These are phyloP conservation scores for Arizona elegans DNA, from an alignment of 2,113 vertebrate genomes.

Conservation along the genomic window DNA sequence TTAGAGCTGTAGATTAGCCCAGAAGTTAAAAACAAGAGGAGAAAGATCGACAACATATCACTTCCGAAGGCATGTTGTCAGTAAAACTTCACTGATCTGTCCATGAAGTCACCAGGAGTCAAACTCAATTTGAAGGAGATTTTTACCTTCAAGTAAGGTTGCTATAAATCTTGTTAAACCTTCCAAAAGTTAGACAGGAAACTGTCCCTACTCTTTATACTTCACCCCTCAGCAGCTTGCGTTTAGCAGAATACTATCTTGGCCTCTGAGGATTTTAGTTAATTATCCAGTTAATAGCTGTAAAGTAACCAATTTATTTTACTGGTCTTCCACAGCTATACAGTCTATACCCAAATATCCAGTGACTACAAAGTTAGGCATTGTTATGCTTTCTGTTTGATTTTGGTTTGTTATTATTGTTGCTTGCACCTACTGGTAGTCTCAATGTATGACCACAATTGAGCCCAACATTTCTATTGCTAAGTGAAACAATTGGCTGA, in stretches of 20 bases:
- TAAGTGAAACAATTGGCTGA: background rate
- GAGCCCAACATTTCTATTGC: background rate
- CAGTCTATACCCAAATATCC: background rate
- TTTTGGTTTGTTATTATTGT: background rate
- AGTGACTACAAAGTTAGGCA: background rate
- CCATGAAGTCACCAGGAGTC: background rate
- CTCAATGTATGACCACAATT: background rate
- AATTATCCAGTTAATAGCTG: background rate
- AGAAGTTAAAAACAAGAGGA: background rate
- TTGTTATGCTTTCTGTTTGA: background rate
- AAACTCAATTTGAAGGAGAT: background rate
- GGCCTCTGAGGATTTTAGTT: background rate
- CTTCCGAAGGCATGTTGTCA: background rate
- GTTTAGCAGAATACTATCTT: background rate
- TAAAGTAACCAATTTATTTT: background rate
- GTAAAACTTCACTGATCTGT: background rate
- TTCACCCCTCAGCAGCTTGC: background rate
- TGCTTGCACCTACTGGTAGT: background rate
- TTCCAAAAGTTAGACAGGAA: background rate
- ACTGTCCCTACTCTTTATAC: background rate
- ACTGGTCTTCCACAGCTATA: background rate
- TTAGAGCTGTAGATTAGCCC: background rate
- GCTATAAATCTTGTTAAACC: background rate
- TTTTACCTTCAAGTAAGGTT: background rate
- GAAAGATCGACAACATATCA: background rate